Percentiles rank a stretch among this genome's conserved stretches.
Conservation (phyloP, 2,797 vertebrate species). For the Pseudochirops cupreus region DNA sequence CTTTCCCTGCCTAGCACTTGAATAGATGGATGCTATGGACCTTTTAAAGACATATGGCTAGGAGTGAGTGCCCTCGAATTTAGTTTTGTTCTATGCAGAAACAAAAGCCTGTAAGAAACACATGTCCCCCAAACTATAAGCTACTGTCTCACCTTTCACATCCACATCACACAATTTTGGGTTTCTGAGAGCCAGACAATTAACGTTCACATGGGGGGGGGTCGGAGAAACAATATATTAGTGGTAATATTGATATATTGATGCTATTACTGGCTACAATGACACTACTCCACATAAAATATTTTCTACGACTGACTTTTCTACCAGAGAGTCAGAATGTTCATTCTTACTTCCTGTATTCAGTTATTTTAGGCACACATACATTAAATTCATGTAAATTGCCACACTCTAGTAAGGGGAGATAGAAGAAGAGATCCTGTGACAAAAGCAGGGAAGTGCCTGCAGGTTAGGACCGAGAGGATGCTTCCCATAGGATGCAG, state of each 20-base stretch:
- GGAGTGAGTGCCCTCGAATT: constrained; percentile 50
- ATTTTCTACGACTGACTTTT: constrained; percentile 79
- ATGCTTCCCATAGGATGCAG: constrained; percentile 77
- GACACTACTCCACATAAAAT: constrained; percentile 63
- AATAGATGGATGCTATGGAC: constrained; percentile 53
- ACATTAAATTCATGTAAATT: constrained; percentile 84
- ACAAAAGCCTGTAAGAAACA: constrained; percentile 70
- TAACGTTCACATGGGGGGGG: constrained; percentile 10
- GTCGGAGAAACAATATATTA: constrained; percentile 64
- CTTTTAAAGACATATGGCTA: constrained; percentile 61
- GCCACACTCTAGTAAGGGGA: constrained; percentile 83
- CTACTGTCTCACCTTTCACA: constrained; percentile 49
- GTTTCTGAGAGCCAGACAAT: constrained; percentile 44
- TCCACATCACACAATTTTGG: background rate
- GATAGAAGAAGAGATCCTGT: constrained; percentile 69
- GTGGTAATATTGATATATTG: background rate
- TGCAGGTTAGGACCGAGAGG: constrained; percentile 77
- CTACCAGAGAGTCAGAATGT: constrained; percentile 79
- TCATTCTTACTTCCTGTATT: constrained; percentile 81
- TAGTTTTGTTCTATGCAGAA: constrained; percentile 50
- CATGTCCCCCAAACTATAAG: constrained; percentile 57
- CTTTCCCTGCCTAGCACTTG: constrained; percentile 66
- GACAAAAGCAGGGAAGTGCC: constrained; percentile 78
- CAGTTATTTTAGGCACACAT: constrained; percentile 85
- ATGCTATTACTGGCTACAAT: constrained; percentile 47